Evolutionary conservation across 2,797 vertebrate genomes (phyloP).

Genomic region (Lophotriccus pileatus): DNA sequence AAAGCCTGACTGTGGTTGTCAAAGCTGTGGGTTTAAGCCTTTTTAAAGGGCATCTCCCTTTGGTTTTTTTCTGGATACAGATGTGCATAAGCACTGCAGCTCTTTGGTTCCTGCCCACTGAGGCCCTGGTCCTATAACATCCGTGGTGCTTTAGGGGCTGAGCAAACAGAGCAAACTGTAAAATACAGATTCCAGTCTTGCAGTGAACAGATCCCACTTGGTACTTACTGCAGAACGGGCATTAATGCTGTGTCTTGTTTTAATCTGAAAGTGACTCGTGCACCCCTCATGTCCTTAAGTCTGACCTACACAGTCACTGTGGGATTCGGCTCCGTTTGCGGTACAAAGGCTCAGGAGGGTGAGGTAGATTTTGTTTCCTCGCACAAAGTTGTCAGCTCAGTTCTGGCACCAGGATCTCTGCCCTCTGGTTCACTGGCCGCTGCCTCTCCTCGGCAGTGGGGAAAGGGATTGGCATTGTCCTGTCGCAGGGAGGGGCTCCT

Average conservation of each 20-base stretch:
- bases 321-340: not conserved
- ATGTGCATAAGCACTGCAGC: not conserved
- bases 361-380: not conserved
- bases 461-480: rapidly evolving
- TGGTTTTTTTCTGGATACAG: not conserved
- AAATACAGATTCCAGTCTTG: not conserved
- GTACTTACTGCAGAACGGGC: not conserved
- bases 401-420: not conserved
- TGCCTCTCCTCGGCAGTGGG: not conserved
- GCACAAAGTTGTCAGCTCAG: not conserved
- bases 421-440: rapidly evolving
- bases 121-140: not conserved
- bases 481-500: not conserved
- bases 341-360: not conserved
- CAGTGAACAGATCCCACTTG: not conserved
- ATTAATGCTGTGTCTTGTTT: not conserved
- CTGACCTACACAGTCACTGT: not conserved
- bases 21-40: rapidly evolving
- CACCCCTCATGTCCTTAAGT: not conserved
- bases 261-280: rapidly evolving
- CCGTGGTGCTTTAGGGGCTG: rapidly evolving
- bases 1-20: rapidly evolving
- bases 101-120: not conserved
- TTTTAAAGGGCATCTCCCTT: not conserved
- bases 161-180: not conserved